Evolutionary conservation across 1,140 invertebrate genomes (phyloP).

Genomic region (Megalopta genalis): DNA sequence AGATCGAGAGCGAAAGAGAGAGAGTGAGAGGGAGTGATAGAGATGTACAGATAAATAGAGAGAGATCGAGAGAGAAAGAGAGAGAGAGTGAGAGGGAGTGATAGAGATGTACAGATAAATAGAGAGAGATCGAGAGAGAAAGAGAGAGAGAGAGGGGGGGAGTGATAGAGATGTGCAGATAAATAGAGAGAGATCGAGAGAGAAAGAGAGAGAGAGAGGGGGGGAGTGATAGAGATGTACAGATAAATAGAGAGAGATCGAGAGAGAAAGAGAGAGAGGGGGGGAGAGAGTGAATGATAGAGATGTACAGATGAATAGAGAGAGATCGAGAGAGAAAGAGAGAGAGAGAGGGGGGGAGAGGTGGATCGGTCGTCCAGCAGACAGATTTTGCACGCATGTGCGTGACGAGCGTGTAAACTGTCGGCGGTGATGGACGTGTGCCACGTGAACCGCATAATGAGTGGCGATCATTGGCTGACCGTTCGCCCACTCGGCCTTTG

Average conservation of each 20-base stretch:
- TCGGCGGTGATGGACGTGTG: constrained; percentile 58
- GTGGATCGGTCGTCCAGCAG: constrained; percentile 4
- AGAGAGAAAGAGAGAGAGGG: too few species aligned
- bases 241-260: neutral
- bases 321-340: too few species aligned
- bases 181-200: neutral
- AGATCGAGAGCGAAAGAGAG: too few species aligned
- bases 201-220: too few species aligned
- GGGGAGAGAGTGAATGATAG: too few species aligned
- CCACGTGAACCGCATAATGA: constrained; percentile 66
- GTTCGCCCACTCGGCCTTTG: constrained; percentile 56
- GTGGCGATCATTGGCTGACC: constrained; percentile 56
- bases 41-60: neutral
- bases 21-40: too few species aligned
- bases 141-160: constrained; percentile 8
- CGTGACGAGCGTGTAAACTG: constrained; percentile 58
- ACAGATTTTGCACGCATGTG: constrained; percentile 54
- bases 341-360: too few species aligned
- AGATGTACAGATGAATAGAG: neutral
- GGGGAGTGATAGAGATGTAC: too few species aligned
- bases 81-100: too few species aligned
- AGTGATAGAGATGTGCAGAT: too few species aligned
- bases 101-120: too few species aligned
- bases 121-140: too few species aligned
- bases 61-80: neutral